These are phyloP conservation scores for Pachyuromys duprasi DNA, from an alignment of 2,797 vertebrate species.

Conservation along the genomic window DNA sequence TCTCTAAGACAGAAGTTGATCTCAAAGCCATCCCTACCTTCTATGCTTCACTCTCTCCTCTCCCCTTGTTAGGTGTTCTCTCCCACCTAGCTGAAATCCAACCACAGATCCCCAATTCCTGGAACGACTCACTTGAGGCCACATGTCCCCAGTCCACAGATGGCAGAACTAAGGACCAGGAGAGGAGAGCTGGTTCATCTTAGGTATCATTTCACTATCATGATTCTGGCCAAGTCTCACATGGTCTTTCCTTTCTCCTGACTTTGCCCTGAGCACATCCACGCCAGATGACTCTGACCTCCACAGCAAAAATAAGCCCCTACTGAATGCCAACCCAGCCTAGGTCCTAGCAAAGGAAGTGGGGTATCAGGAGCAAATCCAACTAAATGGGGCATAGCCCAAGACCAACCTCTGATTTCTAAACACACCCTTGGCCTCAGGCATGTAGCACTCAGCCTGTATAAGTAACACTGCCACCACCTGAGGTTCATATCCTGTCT, in stretches of 20 bases:
- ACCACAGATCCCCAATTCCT: not conserved
- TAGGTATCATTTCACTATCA: not conserved
- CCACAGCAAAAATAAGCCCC: conserved; percentile 22
- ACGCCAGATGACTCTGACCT: not conserved
- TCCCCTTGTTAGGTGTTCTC: not conserved
- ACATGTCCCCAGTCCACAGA: not conserved
- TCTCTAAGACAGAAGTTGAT: not conserved
- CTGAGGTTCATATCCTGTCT: not conserved
- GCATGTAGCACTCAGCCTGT: not conserved
- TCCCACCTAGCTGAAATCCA: not conserved
- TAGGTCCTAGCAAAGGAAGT: not conserved
- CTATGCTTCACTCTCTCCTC: not conserved
- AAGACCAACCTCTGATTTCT: not conserved
- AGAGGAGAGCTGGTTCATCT: not conserved
- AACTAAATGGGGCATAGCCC: not conserved
- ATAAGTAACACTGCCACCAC: not conserved
- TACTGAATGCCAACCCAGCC: not conserved
- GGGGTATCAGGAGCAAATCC: not conserved
- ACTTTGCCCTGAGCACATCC: not conserved
- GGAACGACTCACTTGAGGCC: not conserved
- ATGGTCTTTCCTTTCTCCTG: not conserved
- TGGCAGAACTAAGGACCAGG: not conserved
- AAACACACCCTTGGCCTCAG: not conserved
- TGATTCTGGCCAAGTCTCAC: not conserved
- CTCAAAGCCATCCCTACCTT: not conserved